These are phyloP conservation scores for Eriosoma lanigerum DNA, from an alignment of 1,140 invertebrate species.

Conservation along the genomic window DNA sequence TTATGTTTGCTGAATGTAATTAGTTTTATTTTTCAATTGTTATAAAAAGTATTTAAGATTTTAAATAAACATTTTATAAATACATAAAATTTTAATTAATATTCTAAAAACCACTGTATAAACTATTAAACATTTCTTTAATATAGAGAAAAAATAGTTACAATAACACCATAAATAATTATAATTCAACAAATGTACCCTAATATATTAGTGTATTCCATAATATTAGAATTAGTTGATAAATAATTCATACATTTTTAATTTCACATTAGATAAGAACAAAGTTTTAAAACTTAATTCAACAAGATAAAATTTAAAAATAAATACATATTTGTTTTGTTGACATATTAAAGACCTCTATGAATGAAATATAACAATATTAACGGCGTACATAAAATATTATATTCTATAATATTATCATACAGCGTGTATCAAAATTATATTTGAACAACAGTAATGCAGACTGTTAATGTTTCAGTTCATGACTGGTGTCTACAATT, in stretches of 20 bases:
- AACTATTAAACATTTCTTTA: constrained; percentile 42
- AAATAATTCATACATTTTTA: constrained; percentile 27
- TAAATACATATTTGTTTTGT: constrained; percentile 7
- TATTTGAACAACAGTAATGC: not conserved
- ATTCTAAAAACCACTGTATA: constrained; percentile 29
- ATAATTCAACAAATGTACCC: constrained; percentile 17
- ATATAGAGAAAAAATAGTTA: constrained; percentile 36
- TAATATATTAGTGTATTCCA: constrained; percentile 36
- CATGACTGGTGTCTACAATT: not conserved
- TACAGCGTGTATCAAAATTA: constrained; percentile 7
- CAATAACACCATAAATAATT: constrained; percentile 31
- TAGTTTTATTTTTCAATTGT: too few species aligned
- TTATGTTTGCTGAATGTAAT: too few species aligned
- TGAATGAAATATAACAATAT: constrained; percentile 17
- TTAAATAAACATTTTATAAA: constrained; percentile 38
- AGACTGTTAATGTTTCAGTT: not conserved
- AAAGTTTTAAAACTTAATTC: constrained; percentile 26
- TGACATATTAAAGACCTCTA: not conserved
- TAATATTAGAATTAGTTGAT: constrained; percentile 6
- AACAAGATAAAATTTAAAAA: constrained; percentile 23
- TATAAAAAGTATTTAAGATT: not conserved
- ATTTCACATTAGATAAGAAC: not conserved
- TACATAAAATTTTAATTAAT: constrained; percentile 32
- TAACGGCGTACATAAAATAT: constrained; percentile 22
- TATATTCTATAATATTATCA: not conserved